Percentiles rank a stretch among this genome's conserved stretches.
These are phyloP conservation scores for Neopelma chrysocephalum DNA, from an alignment of 2,797 vertebrate species.

Conservation along the genomic window DNA sequence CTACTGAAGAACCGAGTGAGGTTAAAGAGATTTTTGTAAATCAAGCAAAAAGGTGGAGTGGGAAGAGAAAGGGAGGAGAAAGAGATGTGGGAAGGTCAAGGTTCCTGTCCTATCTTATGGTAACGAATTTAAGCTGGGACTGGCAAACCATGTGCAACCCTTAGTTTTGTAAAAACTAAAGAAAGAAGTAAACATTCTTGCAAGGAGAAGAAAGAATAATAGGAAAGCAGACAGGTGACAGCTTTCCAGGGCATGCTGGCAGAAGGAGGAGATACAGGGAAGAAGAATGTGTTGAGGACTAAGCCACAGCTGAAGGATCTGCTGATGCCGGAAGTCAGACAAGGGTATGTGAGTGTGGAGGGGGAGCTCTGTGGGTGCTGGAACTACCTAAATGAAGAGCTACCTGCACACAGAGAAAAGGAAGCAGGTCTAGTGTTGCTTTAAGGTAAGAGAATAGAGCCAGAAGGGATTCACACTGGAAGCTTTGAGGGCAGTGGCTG, in stretches of 20 bases:
- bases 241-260: not conserved
- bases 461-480: not conserved
- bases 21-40: not conserved
- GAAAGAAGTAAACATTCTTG: not conserved
- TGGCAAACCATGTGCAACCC: not conserved
- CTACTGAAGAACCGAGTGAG: not conserved
- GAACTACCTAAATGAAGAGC: not conserved
- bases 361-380: too few species aligned
- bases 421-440: not conserved
- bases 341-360: not conserved
- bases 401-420: not conserved
- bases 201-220: not conserved
- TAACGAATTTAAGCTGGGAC: not conserved
- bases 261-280: not conserved
- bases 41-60: not conserved
- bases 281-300: not conserved
- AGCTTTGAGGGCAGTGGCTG: not conserved
- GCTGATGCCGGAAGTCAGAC: not conserved
- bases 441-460: not conserved
- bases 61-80: not conserved
- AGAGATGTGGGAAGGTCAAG: not conserved
- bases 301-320: not conserved
- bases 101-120: fast-evolving
- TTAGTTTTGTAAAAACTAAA: not conserved
- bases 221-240: not conserved